A percentile compares a stretch with the other conserved stretches of the same genome.
Conservation (phyloP, 2,797 vertebrate genomes). For the Dendrocincla fuliginosa region DNA sequence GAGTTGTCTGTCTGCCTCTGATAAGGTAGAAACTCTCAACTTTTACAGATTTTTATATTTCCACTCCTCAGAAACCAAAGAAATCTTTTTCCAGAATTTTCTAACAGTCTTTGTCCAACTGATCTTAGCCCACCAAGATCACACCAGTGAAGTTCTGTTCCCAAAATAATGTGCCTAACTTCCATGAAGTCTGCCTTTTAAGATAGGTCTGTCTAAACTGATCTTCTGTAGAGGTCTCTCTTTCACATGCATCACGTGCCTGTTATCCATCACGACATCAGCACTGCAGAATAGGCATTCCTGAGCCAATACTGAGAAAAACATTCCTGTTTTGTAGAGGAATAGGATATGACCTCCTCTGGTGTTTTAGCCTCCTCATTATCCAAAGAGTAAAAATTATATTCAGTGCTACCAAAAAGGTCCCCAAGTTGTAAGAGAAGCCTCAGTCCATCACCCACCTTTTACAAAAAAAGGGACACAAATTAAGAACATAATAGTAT, state of each 20-base stretch:
- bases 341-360: not conserved
- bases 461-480: not conserved
- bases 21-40: not conserved
- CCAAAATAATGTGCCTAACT: not conserved
- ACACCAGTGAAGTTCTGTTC: not conserved
- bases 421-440: not conserved
- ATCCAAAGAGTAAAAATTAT: not conserved
- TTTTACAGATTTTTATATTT: not conserved
- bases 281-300: not conserved
- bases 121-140: not conserved
- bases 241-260: not conserved
- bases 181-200: not conserved
- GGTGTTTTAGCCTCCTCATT: not conserved
- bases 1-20: not conserved
- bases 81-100: not conserved
- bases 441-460: not conserved
- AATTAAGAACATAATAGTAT: not conserved
- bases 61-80: not conserved
- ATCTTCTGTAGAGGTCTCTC: not conserved
- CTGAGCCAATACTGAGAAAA: not conserved
- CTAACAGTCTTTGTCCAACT: not conserved
- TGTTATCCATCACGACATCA: not conserved
- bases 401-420: not conserved
- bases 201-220: not conserved
- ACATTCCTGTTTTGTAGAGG: not conserved